Evolutionary conservation across 1,140 invertebrate species (phyloP).

Genomic region (Cyrtorhinus lividipennis): DNA sequence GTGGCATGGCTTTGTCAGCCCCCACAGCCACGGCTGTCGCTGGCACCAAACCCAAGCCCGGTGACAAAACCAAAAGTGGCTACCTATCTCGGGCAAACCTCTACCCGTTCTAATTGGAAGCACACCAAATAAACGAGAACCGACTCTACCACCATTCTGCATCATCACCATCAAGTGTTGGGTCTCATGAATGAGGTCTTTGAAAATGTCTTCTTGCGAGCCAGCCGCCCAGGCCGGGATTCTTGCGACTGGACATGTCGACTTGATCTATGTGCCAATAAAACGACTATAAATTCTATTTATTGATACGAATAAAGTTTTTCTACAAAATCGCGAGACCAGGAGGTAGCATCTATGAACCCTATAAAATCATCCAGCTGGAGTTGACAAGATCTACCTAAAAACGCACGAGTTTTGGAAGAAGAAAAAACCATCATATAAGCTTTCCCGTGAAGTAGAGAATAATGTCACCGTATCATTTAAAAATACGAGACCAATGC

Average conservation of each 20-base stretch:
- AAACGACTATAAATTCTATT: not conserved
- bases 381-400: no score
- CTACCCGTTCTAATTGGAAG: constrained; percentile 10
- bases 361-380: no score
- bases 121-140: constrained; percentile 2
- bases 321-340: not conserved
- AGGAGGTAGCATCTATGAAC: no score
- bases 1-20: constrained; percentile 33
- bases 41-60: constrained; percentile 26
- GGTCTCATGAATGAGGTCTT: not conserved
- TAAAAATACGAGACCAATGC: no score
- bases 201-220: not conserved
- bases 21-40: constrained; percentile 35
- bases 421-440: no score
- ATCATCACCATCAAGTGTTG: no score
- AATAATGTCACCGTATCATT: no score
- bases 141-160: no score
- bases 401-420: no score
- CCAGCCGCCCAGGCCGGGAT: not conserved
- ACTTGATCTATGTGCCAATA: constrained; percentile 1
- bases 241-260: not conserved
- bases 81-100: constrained; percentile 15
- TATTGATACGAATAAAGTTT: not conserved
- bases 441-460: no score
- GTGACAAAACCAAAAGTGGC: constrained; percentile 15